A percentile compares a stretch with the other conserved stretches of the same genome.
Evolutionary conservation across 2,888 invertebrate species (phyloP).

Genomic region (Junonia oenone): DNA sequence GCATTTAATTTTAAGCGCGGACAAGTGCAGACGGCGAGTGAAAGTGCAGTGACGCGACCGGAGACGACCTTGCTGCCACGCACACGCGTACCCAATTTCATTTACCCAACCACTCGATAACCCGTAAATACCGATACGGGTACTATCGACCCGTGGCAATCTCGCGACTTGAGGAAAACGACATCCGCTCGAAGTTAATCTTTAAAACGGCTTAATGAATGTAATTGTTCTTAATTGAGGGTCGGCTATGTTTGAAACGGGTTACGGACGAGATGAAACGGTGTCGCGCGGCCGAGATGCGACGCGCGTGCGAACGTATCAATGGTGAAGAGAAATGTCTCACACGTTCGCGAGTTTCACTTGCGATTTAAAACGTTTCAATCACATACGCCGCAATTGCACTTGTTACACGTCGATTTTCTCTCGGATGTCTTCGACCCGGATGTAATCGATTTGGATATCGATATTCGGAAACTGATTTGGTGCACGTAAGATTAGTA

Average conservation of each 20-base stretch:
- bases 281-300: constrained; percentile 37
- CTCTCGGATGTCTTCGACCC: background rate
- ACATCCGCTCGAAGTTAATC: background rate
- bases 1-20: background rate
- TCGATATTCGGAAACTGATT: background rate
- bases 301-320: constrained; percentile 36
- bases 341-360: constrained; percentile 44
- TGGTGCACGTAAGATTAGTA: constrained; percentile 31
- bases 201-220: constrained; percentile 33
- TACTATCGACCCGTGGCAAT: background rate
- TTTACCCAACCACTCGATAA: constrained; percentile 21
- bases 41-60: constrained; percentile 54
- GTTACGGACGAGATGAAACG: constrained; percentile 45
- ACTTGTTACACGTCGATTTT: constrained; percentile 16
- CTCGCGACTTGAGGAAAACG: background rate
- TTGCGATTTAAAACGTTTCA: constrained; percentile 41
- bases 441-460: background rate
- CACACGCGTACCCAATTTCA: constrained; percentile 30
- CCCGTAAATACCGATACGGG: constrained; percentile 22
- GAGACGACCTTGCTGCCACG: constrained; percentile 57
- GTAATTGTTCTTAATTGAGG: constrained; percentile 41
- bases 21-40: constrained; percentile 50
- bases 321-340: constrained; percentile 41
- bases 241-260: constrained; percentile 49
- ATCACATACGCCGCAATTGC: constrained; percentile 39